Evolutionary conservation across 2,888 invertebrate genomes (phyloP).

Genomic region (Dermolepida albohirtum): DNA sequence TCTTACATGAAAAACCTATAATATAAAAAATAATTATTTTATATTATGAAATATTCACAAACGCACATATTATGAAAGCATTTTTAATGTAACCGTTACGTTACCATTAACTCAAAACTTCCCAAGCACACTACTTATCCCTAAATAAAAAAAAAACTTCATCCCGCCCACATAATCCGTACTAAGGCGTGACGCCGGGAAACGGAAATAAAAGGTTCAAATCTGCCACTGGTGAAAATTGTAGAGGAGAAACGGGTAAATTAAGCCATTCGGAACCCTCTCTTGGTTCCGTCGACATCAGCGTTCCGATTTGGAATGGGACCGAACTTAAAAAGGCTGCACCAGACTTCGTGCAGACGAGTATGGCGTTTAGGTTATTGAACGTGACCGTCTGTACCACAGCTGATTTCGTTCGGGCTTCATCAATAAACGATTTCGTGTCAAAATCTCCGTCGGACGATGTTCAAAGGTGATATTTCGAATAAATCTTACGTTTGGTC

Average conservation of each 20-base stretch:
- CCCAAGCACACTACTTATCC: too few species aligned
- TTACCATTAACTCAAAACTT: too few species aligned
- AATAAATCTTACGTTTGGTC: conserved; percentile 17
- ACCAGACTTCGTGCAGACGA: conserved; percentile 26
- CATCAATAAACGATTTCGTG: conserved; percentile 34
- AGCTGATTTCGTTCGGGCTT: conserved; percentile 33
- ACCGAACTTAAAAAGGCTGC: conserved; percentile 11
- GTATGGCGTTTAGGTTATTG: conserved; percentile 36
- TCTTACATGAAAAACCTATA: too few species aligned
- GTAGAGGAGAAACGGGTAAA: conserved; percentile 29
- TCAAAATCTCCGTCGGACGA: conserved; percentile 22
- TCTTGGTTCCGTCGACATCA: conserved; percentile 27
- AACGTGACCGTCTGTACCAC: conserved; percentile 37
- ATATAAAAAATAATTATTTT: too few species aligned
- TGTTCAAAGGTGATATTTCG: conserved; percentile 22
- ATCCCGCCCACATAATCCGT: conserved; percentile 7
- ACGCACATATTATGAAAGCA: too few species aligned
- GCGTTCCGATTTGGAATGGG: conserved; percentile 19
- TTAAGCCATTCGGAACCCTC: conserved; percentile 23
- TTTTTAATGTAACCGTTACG: too few species aligned
- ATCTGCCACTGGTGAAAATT: conserved; percentile 28
- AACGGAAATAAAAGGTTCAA: conserved; percentile 34
- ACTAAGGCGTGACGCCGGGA: conserved; percentile 8
- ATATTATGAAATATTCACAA: too few species aligned
- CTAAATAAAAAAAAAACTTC: conserved; percentile 1